Base-by-base conservation (phyloP, 2,113 vertebrate species). In the Agelaius phoeniceus region DNA sequence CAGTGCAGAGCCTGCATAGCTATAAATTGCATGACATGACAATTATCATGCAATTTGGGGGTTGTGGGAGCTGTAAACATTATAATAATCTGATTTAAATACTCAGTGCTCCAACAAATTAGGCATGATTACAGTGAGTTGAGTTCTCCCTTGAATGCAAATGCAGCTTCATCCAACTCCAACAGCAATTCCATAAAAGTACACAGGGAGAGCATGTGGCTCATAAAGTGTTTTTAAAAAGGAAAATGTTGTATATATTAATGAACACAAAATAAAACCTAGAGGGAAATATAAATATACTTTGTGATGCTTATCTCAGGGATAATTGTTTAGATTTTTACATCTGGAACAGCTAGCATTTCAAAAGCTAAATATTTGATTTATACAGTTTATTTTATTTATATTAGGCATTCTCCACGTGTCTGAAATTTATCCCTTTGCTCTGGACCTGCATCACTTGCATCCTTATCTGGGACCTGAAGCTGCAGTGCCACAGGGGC, bases 1-100 rank as follows among this genome's bases (percentile, higher is more conserved):
- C 31, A 71, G 51, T 57, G 85, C 43, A 77, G 77, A 89, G 58
- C 63, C 81, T 96, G 39, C 72, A 24, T 58, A 94, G 77, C 77
- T 87, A 83, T 96, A 87, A 96, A 92, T 90, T 93, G 80, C 67
- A 89, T 94, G 89, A 94, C 80, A 72, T 89, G 88, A 97, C 87
- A 92, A 96, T 91, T 94, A 94, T 49, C 76, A 84, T 94, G 84
- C 91, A 94, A 88, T 94, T 76, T 94, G 82, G 59, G 82, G 87
- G 72, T 88, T 93, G 86, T 92, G 88, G 90, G 79, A 96, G 68
- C 82, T 93, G 85, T 95, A 96, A 96, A 96, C 94, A 94, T 96
- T 91, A 67, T 77, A 90, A 95, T 95, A 95, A 96, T 93, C 87
- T 94, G 87, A 95, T 97, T 95, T 96, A 89, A 96, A 93, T 96